These are phyloP conservation scores for Zeuzera pyrina DNA, from an alignment of 2,888 invertebrate species.

Conservation along the genomic window DNA sequence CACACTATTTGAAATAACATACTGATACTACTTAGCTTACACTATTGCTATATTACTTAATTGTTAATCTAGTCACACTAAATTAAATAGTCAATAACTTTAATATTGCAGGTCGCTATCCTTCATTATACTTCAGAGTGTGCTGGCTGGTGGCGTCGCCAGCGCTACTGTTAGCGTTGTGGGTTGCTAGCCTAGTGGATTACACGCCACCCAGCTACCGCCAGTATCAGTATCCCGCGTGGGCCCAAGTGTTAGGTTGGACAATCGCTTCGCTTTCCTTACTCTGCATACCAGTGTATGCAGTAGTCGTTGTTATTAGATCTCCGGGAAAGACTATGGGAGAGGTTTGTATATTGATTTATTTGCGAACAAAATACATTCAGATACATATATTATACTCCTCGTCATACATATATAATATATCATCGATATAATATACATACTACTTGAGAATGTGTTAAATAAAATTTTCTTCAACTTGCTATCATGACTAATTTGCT, in stretches of 20 bases:
- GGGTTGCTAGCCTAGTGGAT: constrained; percentile 91
- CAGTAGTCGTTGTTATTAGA: constrained; percentile 78
- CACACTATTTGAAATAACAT: too few relatives aligned
- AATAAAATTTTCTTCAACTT: too few relatives aligned
- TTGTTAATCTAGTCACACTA: constrained; percentile 1
- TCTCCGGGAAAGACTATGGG: constrained; percentile 80
- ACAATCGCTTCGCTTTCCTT: constrained; percentile 86
- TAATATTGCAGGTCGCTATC: constrained; percentile 64
- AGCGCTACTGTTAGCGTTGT: constrained; percentile 84
- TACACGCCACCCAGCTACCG: constrained; percentile 90
- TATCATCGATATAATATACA: too few relatives aligned
- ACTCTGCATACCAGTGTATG: constrained; percentile 88
- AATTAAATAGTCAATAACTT: constrained; percentile 4
- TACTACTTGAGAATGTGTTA: too few relatives aligned
- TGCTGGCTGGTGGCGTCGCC: constrained; percentile 91
- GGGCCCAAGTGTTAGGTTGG: constrained; percentile 93
- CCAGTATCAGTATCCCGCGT: constrained; percentile 85
- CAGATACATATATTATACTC: too few relatives aligned
- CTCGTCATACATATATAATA: too few relatives aligned
- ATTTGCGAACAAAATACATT: too few relatives aligned
- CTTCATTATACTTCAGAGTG: constrained; percentile 85
- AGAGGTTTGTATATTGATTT: constrained; percentile 72
- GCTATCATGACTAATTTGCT: too few relatives aligned
- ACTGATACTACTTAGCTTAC: too few relatives aligned
- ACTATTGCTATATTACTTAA: too few relatives aligned